These are phyloP conservation scores for Paralichthys olivaceus DNA, from an alignment of 2,113 vertebrate genomes.

Conservation along the genomic window DNA sequence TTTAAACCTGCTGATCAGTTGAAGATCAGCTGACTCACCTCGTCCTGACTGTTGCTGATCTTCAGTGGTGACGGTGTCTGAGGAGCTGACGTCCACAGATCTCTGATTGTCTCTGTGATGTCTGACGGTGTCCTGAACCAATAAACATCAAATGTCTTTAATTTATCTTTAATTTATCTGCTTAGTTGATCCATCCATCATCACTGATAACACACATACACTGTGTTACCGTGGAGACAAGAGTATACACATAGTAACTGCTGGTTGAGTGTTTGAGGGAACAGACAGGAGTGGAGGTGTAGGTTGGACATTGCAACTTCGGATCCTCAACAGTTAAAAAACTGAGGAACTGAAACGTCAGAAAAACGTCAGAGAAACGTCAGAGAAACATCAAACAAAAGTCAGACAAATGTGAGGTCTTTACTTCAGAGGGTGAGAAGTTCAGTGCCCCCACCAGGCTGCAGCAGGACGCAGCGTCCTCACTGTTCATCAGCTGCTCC, in stretches of 20 bases:
- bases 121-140: constrained; percentile 87
- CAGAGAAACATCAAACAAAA: not conserved
- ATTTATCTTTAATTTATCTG: no score
- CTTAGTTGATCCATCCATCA: no score
- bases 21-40: constrained; percentile 76
- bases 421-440: constrained; percentile 89
- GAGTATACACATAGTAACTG: no score
- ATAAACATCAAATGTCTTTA: no score
- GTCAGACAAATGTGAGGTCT: not conserved
- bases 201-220: no score
- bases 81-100: constrained; percentile 83
- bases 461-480: constrained; percentile 39
- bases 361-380: not conserved
- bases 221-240: no score
- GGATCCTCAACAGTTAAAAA: no score
- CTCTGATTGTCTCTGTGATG: constrained; percentile 77
- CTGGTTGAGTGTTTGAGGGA: no score
- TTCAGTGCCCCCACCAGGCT: constrained; percentile 87
- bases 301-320: no score
- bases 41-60: constrained; percentile 88
- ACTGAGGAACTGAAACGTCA: not conserved
- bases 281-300: no score
- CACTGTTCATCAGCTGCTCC: constrained; percentile 22
- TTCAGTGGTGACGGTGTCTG: constrained; percentile 93
- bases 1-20: no score